Base-by-base conservation (phyloP, 2,113 vertebrate species). In the Myrmecobius fasciatus region DNA sequence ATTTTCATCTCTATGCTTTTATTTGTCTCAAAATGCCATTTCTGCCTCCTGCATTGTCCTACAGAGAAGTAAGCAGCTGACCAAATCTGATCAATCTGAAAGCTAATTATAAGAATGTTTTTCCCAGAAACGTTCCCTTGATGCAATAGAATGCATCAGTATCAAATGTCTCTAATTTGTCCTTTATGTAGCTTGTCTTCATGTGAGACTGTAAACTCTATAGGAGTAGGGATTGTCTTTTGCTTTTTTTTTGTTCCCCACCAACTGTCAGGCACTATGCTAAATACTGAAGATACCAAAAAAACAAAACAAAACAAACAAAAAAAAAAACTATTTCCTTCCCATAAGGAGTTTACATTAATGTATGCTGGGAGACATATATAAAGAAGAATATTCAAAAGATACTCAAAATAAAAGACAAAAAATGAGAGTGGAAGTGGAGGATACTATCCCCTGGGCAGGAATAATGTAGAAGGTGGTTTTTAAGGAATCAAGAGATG, bases 61-160 rank as follows among this genome's bases (percentile, higher is more conserved):
- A 89, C 67, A 93, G 94, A 46, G 75, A 97, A 93, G 48, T 43
- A 93, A 53, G 92, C 94, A 94, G 26, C n/a, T 95, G 91, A n/a
- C 56, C 91, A 91, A 60, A 94, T 5, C 90, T 24, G n/a, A 25
- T 89, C 97, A 48, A 48, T 22, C 43, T 93, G 24, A 92, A 67
- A 92, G 49, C 91, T 94, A 94, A 95, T 94, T 95, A 91, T 90
- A 91, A 97, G 20, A 92, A 49, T 60, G 92, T 43, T 94, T 89
- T 83, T 11, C 83, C 49, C 96, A 48, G 89, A 49, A 95, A 83
- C 25, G 17, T 94, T 97, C 24, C 83, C 53, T 91, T 95, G 53
- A 67, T 60, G 89, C 91, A 91, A 60, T 46, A 46, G 51, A 93
- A 91, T 52, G 14, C 46, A 90, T 49, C 90, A 53, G 91, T 51